phyloP scores from a whole-genome alignment of 2,113 vertebrate species.

The Pristiophorus japonicus region DNA sequence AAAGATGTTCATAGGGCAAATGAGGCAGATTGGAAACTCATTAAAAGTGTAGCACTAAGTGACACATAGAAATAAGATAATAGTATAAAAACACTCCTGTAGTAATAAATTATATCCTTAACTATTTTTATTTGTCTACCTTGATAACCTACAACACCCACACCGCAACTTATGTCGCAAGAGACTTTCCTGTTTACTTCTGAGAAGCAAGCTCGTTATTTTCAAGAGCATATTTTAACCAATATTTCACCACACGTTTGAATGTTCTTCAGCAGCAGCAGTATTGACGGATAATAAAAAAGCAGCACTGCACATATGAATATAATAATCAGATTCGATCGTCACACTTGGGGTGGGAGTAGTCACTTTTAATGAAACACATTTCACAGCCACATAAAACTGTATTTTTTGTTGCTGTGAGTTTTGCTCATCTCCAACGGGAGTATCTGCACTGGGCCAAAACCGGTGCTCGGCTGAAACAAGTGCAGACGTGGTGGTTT shows the following conservation, averaged over 20 bases:
- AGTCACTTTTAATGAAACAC: neutral
- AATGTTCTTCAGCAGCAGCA: constrained; percentile 32
- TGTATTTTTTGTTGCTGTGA: too few species aligned
- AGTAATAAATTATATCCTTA: neutral
- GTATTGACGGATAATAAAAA: constrained; percentile 44
- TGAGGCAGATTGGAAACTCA: neutral
- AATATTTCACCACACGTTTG: neutral
- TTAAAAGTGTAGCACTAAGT: neutral
- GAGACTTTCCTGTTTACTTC: constrained; percentile 21
- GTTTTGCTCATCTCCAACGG: too few species aligned
- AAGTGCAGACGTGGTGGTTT: neutral
- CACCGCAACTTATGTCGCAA: neutral
- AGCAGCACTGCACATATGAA: neutral
- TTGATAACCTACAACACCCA: neutral
- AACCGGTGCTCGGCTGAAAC: neutral
- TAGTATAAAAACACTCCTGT: neutral
- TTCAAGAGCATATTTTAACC: neutral
- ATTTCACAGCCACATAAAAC: neutral
- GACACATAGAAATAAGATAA: neutral
- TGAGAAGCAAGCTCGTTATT: neutral
- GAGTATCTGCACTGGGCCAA: neutral
- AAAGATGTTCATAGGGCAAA: neutral
- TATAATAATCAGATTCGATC: neutral
- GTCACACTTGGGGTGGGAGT: too few species aligned
- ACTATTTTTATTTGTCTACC: neutral